phyloP scores from a whole-genome alignment of 2,888 invertebrate genomes.

The Megaustenia siamemsis region DNA sequence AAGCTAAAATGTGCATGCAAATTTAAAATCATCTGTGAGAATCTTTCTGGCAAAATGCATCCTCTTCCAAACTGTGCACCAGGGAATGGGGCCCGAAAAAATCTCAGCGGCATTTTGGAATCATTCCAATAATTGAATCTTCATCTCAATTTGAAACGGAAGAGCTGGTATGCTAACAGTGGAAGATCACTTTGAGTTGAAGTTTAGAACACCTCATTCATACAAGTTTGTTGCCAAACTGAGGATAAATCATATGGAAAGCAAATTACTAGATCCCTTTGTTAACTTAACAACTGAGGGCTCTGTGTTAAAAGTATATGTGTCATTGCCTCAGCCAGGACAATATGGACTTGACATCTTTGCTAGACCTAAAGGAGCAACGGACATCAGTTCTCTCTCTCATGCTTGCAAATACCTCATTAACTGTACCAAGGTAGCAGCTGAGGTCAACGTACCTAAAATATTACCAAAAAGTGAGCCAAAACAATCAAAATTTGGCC shows the following conservation, averaged over 20 bases:
- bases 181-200: slow-evolving; percentile 82
- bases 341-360: slow-evolving; percentile 99
- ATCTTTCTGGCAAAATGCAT: slow-evolving; percentile 97
- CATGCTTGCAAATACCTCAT: slow-evolving; percentile 99
- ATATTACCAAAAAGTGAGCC: slow-evolving; percentile 60
- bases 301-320: slow-evolving; percentile 90
- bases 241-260: slow-evolving; percentile 96
- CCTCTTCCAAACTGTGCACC: slow-evolving; percentile 97
- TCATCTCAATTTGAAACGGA: slow-evolving; percentile 78
- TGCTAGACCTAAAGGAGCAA: slow-evolving; percentile 87
- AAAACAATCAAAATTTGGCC: slow-evolving; percentile 73
- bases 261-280: slow-evolving; percentile 92
- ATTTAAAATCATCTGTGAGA: slow-evolving; percentile 90
- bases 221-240: slow-evolving; percentile 94
- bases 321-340: slow-evolving; percentile 85
- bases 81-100: slow-evolving; percentile 99
- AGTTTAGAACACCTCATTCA: slow-evolving; percentile 74
- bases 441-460: slow-evolving; percentile 73
- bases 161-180: slow-evolving; percentile 93
- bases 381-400: slow-evolving; percentile 84
- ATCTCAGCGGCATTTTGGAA: slow-evolving; percentile 92
- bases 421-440: slow-evolving; percentile 83
- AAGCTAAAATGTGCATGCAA: slow-evolving; percentile 86
- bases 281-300: slow-evolving; percentile 90
- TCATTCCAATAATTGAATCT: slow-evolving; percentile 81